Evolutionary conservation across 2,113 vertebrate genomes (phyloP).

Genomic region (Archocentrus centrarchus): DNA sequence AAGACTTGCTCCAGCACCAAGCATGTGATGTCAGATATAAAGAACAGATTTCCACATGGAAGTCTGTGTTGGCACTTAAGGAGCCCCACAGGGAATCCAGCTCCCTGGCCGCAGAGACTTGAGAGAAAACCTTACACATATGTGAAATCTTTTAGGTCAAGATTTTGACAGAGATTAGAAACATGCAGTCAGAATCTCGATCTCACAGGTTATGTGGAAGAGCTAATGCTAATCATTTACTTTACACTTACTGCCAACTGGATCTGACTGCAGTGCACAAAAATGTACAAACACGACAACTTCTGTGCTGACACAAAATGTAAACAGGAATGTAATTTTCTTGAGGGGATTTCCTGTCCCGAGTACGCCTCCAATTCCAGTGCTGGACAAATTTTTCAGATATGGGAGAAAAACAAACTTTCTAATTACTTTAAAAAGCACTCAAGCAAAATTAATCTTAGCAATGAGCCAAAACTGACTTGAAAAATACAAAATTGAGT

Average conservation of each 20-base stretch:
- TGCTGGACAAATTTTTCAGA: neutral
- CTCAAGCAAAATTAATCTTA: neutral
- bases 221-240: neutral
- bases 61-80: neutral
- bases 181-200: neutral
- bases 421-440: neutral
- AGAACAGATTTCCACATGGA: neutral
- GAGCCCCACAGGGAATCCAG: conserved; percentile 9
- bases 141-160: conserved; percentile 3
- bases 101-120: neutral
- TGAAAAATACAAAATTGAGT: neutral
- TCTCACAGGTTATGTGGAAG: conserved; percentile 19
- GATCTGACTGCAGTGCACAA: conserved; percentile 1
- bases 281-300: conserved; percentile 14
- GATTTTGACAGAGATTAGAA: conserved; percentile 28
- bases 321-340: conserved; percentile 15
- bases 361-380: neutral
- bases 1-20: neutral
- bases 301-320: neutral
- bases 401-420: neutral
- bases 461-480: neutral
- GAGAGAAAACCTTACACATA: neutral
- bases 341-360: neutral
- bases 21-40: neutral
- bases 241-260: neutral